Percentiles rank a stretch among this genome's conserved stretches.
Conservation (phyloP, 2,797 vertebrate species). For the Amazonetta brasiliensis region DNA sequence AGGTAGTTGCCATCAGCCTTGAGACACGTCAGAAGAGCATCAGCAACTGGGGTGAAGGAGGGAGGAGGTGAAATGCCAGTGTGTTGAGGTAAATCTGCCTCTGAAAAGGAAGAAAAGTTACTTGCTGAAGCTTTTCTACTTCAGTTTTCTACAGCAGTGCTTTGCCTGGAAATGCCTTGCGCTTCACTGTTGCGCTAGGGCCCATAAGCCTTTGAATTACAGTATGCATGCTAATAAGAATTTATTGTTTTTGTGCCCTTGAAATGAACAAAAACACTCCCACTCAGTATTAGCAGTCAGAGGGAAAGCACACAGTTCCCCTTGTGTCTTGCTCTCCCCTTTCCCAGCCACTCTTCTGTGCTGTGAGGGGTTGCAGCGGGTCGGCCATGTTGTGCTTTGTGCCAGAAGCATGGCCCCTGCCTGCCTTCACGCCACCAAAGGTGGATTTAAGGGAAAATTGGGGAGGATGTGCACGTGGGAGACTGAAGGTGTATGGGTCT, state of each 20-base stretch:
- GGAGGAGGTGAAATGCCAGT: neutral
- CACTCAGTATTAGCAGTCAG: neutral
- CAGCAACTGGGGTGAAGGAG: neutral
- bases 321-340: neutral
- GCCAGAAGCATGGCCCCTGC: neutral
- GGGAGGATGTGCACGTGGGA: neutral
- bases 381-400: neutral
- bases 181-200: neutral
- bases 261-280: slow-evolving; percentile 33
- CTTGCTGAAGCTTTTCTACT: neutral
- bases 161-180: neutral
- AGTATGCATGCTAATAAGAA: slow-evolving; percentile 11
- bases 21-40: neutral
- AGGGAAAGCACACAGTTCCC: neutral
- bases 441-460: neutral
- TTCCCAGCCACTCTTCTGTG: neutral
- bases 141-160: neutral
- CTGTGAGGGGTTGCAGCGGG: neutral
- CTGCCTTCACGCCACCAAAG: neutral
- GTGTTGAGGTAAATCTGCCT: neutral
- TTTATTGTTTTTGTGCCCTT: neutral
- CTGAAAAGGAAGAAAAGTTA: neutral
- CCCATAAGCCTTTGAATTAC: neutral
- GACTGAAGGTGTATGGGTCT: neutral
- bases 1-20: neutral